A percentile compares a stretch with the other conserved stretches of the same genome.
Evolutionary conservation across 2,797 vertebrate species (phyloP).

Genomic region (Chelidonichthys spinosus): DNA sequence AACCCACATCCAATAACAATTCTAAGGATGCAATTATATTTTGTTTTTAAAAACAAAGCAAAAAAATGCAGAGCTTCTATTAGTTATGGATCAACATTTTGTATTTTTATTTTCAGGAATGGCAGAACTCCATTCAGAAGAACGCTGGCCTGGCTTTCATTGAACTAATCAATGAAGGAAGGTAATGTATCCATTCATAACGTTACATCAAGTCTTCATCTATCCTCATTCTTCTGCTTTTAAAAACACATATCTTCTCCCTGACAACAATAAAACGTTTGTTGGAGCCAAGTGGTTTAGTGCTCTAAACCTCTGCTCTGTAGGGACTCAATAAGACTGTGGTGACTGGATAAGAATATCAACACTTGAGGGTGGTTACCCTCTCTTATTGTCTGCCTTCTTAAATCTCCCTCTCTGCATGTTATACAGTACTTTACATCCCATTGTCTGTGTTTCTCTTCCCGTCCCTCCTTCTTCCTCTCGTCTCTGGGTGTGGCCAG

Average conservation of each 20-base stretch:
- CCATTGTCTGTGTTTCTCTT: constrained; percentile 20
- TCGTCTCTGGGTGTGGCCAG: constrained; percentile 65
- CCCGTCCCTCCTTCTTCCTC: constrained; percentile 34
- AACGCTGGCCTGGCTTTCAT: constrained; percentile 98
- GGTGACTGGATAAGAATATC: constrained; percentile 28
- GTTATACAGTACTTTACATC: constrained; percentile 4
- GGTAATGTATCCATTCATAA: constrained; percentile 82
- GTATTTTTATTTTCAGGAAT: constrained; percentile 87
- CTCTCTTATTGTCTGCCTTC: constrained; percentile 10
- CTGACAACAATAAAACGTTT: constrained; percentile 9
- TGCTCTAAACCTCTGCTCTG: constrained; percentile 51
- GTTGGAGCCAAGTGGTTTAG: constrained; percentile 33
- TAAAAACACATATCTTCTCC: not conserved
- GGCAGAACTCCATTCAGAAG: constrained; percentile 99
- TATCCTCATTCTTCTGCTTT: constrained; percentile 27
- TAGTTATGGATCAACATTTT: constrained; percentile 11
- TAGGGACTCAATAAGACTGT: constrained; percentile 44
- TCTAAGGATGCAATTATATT: constrained; percentile 7
- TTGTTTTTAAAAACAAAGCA: constrained; percentile 10
- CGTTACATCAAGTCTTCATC: not conserved
- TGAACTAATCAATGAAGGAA: constrained; percentile 99
- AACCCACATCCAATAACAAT: constrained; percentile 11
- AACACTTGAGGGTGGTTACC: constrained; percentile 10
- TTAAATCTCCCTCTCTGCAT: constrained; percentile 8
- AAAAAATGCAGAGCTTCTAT: not conserved